Evolutionary conservation across 2,797 vertebrate genomes (phyloP), one percentile per base, ranked within the genome.

Genomic region (Chrysolophus pictus): DNA sequence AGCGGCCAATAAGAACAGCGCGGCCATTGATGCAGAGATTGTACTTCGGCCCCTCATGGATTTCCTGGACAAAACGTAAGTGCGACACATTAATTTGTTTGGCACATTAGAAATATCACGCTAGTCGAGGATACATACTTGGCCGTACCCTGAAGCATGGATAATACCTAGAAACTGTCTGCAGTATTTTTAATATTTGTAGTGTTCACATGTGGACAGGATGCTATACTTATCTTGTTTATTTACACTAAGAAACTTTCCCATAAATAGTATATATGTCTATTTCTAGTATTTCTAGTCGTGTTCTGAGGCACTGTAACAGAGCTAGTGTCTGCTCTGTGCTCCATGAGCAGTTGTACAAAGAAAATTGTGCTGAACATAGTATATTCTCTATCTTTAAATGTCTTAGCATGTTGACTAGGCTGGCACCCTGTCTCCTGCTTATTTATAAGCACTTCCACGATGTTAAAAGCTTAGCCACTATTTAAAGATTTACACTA

Each of bases 1-100:
- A 6, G 76, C 97, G 8, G 96, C 97, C 41, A 99, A 98, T 91
- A 98, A 98, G 70, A 99, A 98, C 96, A 99, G 98, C 11, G 97
- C 98, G 0, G 98, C 98, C 28, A 98, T 99, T 97, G 99, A 99
- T 63, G 99, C 99, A 0, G 99, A 99, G 97, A 97, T 98, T 2
- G 99, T 98, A n/a, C 97, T 99, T 44, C 97, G 99, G 49, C 98
- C 99, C 5, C 98, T 99, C 35, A 99, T 99, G 99, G 99, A 99
- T 93, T 98, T 99, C 77, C 97, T 99, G 91, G 99, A 99, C 97
- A 99, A 99, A 98, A 99, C 97, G 99, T 99, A 88, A 96, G 98
- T 59, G 76, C 58, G 72, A 15, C 65, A 26, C 14, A 7, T 11
- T 7, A 31, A 10, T 24, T 31, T 28, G 26, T 22, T 35, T 47